Percentiles rank a stretch among this genome's conserved stretches.
Evolutionary conservation across 2,888 invertebrate species (phyloP).

Genomic region (Tipula unca): DNA sequence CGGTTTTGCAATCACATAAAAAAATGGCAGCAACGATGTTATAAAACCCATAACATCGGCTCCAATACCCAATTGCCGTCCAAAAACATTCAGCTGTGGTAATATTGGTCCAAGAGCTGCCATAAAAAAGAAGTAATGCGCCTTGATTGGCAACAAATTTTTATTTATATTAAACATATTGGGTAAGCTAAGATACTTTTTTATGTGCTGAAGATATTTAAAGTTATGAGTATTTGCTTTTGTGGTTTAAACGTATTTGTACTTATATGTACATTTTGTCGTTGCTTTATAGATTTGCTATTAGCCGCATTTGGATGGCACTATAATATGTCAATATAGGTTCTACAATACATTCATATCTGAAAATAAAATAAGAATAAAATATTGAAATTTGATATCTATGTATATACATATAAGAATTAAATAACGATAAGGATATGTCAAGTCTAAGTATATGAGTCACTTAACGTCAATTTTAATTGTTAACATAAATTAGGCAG

Average conservation of each 20-base stretch:
- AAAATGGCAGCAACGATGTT: conserved; percentile 63
- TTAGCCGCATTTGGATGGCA: not conserved
- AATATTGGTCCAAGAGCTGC: conserved; percentile 78
- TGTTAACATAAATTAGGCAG: no score
- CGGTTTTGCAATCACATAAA: conserved; percentile 70
- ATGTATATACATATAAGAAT: no score
- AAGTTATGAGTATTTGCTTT: not conserved
- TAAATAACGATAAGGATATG: not conserved
- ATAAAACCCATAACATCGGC: conserved; percentile 68
- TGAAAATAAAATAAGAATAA: not conserved
- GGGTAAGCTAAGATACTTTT: not conserved
- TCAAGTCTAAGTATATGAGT: not conserved
- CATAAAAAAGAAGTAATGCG: conserved; percentile 81
- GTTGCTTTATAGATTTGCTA: not conserved
- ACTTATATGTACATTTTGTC: not conserved
- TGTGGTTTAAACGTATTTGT: no score
- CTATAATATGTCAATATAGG: not conserved
- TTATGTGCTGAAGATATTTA: not conserved
- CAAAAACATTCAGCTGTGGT: conserved; percentile 69
- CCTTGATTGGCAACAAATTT: conserved; percentile 69
- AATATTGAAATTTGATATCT: not conserved
- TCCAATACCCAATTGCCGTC: conserved; percentile 67
- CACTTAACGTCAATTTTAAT: not conserved
- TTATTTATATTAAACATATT: conserved; percentile 55
- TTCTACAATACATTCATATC: not conserved